A percentile compares a stretch with the other conserved stretches of the same genome.
Conservation (phyloP, 2,888 invertebrate genomes). For the Torymus tubicola region DNA sequence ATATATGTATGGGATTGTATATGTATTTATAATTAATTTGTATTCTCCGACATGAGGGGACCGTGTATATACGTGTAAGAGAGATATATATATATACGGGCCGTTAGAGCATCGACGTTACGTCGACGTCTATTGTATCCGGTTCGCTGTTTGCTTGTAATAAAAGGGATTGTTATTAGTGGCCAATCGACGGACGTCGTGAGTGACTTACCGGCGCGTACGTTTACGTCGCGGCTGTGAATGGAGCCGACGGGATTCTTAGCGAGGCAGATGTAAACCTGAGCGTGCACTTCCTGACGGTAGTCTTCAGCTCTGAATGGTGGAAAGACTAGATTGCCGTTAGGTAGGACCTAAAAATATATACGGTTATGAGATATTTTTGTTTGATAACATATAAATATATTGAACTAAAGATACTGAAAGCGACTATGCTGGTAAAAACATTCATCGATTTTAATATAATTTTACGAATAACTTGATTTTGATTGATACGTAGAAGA, state of each 20-base stretch:
- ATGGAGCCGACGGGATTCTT: conserved; percentile 93
- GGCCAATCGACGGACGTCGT: too few species aligned
- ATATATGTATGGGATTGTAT: background rate
- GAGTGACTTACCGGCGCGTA: conserved; percentile 91
- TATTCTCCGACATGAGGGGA: background rate
- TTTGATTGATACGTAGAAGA: too few species aligned
- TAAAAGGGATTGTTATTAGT: too few species aligned
- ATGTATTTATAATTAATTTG: conserved; percentile 3
- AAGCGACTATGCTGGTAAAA: too few species aligned
- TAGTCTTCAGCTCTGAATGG: conserved; percentile 96
- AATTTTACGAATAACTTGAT: too few species aligned
- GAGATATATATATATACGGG: too few species aligned
- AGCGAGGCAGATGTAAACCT: conserved; percentile 94
- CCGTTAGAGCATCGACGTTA: background rate
- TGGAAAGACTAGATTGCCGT: conserved; percentile 95
- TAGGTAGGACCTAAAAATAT: conserved; percentile 83
- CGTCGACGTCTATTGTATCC: too few species aligned
- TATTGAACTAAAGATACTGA: background rate
- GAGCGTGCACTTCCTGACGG: conserved; percentile 95
- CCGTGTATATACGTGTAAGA: background rate
- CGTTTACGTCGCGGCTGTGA: conserved; percentile 94
- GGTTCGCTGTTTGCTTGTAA: too few species aligned
- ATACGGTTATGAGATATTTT: conserved; percentile 7
- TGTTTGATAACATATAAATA: background rate
- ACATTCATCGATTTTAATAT: too few species aligned